Evolutionary conservation across 2,113 vertebrate genomes (phyloP).

Genomic region (Nettapus auritus): DNA sequence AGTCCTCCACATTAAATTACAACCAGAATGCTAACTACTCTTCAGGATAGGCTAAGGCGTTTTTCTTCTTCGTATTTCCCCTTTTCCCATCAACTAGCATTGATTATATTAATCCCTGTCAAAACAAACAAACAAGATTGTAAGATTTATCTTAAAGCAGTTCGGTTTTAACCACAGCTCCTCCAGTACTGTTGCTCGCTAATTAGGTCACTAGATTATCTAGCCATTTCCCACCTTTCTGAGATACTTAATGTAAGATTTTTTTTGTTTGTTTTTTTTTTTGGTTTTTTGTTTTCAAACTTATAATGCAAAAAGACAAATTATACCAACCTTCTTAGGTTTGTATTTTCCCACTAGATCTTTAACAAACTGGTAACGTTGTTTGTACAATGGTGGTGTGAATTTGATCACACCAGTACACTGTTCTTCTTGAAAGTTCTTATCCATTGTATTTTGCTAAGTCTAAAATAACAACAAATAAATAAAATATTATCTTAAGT

Average conservation of each 20-base stretch:
- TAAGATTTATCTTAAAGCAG: neutral
- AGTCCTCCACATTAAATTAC: neutral
- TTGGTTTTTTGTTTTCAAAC: neutral
- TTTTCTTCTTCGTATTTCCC: neutral
- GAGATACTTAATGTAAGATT: neutral
- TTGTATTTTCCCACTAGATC: conserved; percentile 82
- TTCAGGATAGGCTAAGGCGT: neutral
- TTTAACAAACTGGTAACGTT: conserved; percentile 87
- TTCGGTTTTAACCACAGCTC: neutral
- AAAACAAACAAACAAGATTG: neutral
- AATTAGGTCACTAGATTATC: neutral
- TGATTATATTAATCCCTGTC: neutral
- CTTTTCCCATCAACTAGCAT: neutral
- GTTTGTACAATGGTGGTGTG: conserved; percentile 84
- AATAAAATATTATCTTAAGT: neutral
- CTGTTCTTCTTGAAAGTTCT: conserved; percentile 17
- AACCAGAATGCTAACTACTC: neutral
- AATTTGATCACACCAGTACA: conserved; percentile 70
- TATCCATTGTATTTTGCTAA: conserved; percentile 22
- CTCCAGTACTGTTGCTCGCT: neutral
- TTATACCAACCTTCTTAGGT: conserved; percentile 85
- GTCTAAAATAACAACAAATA: neutral
- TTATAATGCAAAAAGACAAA: neutral
- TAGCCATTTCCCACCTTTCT: rapidly evolving
- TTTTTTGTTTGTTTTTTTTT: too few species aligned